Conservation (phyloP, 2,888 invertebrate species). For the Blera fallax region DNA sequence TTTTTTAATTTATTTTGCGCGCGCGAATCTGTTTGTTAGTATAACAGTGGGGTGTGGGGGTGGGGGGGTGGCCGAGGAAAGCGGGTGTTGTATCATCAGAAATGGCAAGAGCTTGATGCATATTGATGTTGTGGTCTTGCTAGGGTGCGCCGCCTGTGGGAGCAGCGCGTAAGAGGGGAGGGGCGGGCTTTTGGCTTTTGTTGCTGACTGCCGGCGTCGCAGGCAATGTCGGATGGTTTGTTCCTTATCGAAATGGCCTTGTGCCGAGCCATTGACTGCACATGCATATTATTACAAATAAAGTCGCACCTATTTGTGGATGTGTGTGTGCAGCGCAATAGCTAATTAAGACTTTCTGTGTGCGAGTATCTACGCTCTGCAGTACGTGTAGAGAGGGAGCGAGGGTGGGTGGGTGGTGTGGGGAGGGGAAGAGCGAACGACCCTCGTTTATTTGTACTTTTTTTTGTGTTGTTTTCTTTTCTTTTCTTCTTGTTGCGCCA, state of each 20-base stretch:
- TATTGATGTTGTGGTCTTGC: neutral
- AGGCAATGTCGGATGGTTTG: slow-evolving; percentile 20
- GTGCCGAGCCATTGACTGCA: slow-evolving; percentile 46
- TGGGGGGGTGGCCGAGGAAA: too few relatives aligned
- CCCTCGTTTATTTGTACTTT: neutral
- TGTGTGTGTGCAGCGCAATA: neutral
- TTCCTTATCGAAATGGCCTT: slow-evolving; percentile 55
- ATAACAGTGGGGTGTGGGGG: neutral
- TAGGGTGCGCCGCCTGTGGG: neutral
- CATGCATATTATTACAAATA: slow-evolving; percentile 39
- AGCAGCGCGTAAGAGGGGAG: neutral
- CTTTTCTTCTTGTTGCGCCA: too few relatives aligned
- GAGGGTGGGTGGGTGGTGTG: too few relatives aligned
- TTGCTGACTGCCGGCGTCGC: neutral
- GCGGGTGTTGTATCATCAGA: neutral
- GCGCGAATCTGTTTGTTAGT: neutral
- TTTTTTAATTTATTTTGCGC: neutral
- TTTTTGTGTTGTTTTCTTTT: too few relatives aligned
- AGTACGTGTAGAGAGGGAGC: too few relatives aligned
- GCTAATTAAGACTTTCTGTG: neutral
- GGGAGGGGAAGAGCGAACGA: neutral
- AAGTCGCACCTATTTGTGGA: slow-evolving; percentile 19
- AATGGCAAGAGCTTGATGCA: slow-evolving; percentile 1
- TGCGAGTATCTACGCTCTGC: neutral
- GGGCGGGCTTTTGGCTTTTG: neutral